A percentile compares a stretch with the other conserved stretches of the same genome.
Conservation (phyloP, 2,888 invertebrate species). For the Caenorhabditis uteleia region DNA sequence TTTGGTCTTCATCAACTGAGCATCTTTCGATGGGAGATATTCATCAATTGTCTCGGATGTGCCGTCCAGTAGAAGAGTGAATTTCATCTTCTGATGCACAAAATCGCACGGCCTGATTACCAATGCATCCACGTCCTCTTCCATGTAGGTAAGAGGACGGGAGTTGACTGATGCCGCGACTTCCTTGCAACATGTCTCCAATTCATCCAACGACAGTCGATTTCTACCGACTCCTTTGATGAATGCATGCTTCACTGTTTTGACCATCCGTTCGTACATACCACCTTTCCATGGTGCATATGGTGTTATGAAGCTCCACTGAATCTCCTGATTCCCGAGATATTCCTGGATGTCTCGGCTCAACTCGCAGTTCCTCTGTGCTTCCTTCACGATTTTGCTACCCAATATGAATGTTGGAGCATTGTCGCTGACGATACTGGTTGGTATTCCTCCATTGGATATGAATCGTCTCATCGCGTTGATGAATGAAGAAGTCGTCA, state of each 20-base stretch:
- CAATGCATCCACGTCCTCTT: slow-evolving; percentile 5
- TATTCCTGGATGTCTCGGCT: background rate
- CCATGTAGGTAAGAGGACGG: slow-evolving; percentile 18
- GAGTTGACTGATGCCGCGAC: slow-evolving; percentile 18
- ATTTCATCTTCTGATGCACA: slow-evolving; percentile 8
- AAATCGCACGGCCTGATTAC: slow-evolving; percentile 29
- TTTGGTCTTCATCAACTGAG: slow-evolving; percentile 1
- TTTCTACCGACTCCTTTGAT: slow-evolving; percentile 6
- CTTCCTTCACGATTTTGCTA: slow-evolving; percentile 45
- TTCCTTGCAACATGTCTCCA: slow-evolving; percentile 12
- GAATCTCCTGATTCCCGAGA: background rate
- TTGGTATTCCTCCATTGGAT: slow-evolving; percentile 17
- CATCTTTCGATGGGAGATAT: slow-evolving; percentile 21
- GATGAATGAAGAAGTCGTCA: slow-evolving; percentile 17
- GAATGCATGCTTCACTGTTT: slow-evolving; percentile 6
- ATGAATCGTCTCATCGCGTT: slow-evolving; percentile 28
- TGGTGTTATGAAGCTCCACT: slow-evolving; percentile 11
- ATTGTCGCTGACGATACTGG: slow-evolving; percentile 42
- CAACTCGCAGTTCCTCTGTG: background rate
- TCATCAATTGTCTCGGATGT: background rate
- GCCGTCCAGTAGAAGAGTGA: background rate
- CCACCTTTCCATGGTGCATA: slow-evolving; percentile 23
- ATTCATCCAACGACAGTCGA: background rate
- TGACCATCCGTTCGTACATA: slow-evolving; percentile 17
- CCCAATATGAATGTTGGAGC: slow-evolving; percentile 70